Evolutionary conservation across 2,797 vertebrate species (phyloP).

Genomic region (Poecilia wingei): DNA sequence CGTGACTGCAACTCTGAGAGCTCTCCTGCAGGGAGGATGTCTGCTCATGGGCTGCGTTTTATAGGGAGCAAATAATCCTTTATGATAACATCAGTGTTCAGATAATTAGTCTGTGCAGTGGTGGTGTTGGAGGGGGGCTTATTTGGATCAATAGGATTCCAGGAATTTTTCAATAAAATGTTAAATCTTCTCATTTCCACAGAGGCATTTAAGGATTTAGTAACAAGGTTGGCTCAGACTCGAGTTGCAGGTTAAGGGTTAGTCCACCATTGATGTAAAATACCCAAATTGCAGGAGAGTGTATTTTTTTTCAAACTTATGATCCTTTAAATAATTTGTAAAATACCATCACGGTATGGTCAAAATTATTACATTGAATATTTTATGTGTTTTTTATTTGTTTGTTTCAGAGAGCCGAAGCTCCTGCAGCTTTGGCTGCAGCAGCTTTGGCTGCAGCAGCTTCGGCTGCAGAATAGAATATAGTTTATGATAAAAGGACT

Average conservation of each 20-base stretch:
- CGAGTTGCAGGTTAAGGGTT: neutral
- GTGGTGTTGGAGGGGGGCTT: neutral
- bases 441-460: too few species aligned
- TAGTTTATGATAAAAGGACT: neutral
- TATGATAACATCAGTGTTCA: slow-evolving; percentile 23
- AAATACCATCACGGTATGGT: neutral
- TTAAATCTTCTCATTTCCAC: slow-evolving; percentile 10
- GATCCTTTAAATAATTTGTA: neutral
- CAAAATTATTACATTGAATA: neutral
- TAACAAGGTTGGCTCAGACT: neutral
- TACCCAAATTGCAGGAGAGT: neutral
- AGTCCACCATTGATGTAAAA: neutral
- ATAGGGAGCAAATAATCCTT: slow-evolving; percentile 10
- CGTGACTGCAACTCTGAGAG: neutral
- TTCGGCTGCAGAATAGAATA: too few species aligned
- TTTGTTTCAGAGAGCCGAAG: neutral
- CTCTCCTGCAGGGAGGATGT: slow-evolving; percentile 18
- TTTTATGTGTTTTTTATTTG: neutral
- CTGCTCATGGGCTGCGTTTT: slow-evolving; percentile 17
- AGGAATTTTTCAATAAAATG: slow-evolving; percentile 9
- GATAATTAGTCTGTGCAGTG: slow-evolving; percentile 36
- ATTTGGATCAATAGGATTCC: slow-evolving; percentile 1
- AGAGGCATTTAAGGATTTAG: slow-evolving; percentile 1
- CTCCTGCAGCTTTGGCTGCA: neutral
- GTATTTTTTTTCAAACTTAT: neutral